These are phyloP conservation scores for Erinaceus europaeus DNA, from an alignment of 2,113 vertebrate genomes.

Conservation along the genomic window DNA sequence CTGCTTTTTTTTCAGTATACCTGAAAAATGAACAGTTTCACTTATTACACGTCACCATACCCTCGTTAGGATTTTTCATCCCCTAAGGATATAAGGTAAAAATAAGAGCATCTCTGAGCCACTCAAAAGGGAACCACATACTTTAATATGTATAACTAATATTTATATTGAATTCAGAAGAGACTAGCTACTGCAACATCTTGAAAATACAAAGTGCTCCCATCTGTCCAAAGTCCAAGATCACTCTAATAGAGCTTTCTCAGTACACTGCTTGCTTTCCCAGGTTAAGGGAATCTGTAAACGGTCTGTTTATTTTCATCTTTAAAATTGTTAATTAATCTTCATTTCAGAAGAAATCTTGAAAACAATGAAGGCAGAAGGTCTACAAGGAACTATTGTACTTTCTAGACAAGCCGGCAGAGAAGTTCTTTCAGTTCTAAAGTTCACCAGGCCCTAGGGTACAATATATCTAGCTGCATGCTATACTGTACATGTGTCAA, in stretches of 20 bases:
- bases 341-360: conserved; percentile 89
- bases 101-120: neutral
- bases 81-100: neutral
- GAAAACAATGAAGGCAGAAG: conserved; percentile 78
- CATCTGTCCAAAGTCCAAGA: neutral
- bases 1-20: neutral
- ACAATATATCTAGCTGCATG: neutral
- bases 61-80: neutral
- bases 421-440: conserved; percentile 88
- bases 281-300: neutral
- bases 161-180: neutral
- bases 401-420: conserved; percentile 87
- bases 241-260: neutral
- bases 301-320: neutral
- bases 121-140: neutral
- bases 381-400: conserved; percentile 82
- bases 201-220: neutral
- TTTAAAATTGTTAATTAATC: conserved; percentile 44
- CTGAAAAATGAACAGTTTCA: neutral
- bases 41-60: neutral
- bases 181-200: neutral
- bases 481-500: neutral
- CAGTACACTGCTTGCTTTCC: neutral
- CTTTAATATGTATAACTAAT: neutral
- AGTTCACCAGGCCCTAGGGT: conserved; percentile 42